Evolutionary conservation across 2,888 invertebrate genomes (phyloP).

Genomic region (Dicyrtomina minuta): DNA sequence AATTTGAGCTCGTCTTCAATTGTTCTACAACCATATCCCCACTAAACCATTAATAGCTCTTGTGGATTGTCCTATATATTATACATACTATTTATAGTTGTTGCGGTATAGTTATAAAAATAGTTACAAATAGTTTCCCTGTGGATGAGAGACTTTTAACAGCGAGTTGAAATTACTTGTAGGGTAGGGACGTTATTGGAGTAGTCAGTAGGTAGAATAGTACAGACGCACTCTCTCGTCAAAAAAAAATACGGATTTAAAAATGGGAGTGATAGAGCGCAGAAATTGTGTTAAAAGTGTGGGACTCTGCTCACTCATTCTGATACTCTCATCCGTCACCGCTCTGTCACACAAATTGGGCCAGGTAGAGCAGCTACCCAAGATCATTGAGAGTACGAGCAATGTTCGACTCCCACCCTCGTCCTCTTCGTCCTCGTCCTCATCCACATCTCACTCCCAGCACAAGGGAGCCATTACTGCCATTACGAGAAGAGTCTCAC

Average conservation of each 20-base stretch:
- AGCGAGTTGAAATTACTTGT: not conserved
- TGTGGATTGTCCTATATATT: no score
- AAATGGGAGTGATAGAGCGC: constrained; percentile 30
- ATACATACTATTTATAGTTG: no score
- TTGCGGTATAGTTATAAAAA: no score
- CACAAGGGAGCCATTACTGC: constrained; percentile 33
- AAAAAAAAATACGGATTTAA: not conserved
- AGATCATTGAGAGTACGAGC: not conserved
- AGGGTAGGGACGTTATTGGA: no score
- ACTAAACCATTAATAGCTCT: no score
- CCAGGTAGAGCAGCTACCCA: constrained; percentile 37
- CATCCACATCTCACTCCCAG: not conserved
- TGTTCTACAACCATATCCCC: no score
- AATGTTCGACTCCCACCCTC: no score
- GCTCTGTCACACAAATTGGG: constrained; percentile 36
- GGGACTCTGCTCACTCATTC: constrained; percentile 29
- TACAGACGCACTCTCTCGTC: no score
- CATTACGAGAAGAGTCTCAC: constrained; percentile 26
- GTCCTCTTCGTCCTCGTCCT: no score
- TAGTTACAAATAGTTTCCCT: no score
- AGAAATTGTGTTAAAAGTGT: constrained; percentile 32
- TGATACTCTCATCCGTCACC: constrained; percentile 24
- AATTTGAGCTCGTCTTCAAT: no score
- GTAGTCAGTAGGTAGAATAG: not conserved
- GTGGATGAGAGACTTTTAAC: not conserved